Conservation (phyloP, 2,113 vertebrate species). For the Brachypteracias leptosomus region DNA sequence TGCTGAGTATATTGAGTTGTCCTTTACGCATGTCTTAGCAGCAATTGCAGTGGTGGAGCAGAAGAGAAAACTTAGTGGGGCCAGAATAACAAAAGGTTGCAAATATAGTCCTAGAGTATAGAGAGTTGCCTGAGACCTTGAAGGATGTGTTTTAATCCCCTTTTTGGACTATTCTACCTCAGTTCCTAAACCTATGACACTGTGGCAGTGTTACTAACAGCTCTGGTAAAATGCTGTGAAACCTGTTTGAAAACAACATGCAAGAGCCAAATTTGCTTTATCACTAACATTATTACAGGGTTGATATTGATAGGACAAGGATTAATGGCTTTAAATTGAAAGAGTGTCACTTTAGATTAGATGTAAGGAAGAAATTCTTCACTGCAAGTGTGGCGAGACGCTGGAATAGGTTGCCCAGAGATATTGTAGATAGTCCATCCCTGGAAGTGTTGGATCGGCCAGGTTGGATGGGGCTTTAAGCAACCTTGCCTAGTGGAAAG, state of each 20-base stretch:
- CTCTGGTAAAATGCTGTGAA: background rate
- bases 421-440: background rate
- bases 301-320: background rate
- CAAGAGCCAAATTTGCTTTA: background rate
- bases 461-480: background rate
- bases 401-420: background rate
- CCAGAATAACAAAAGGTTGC: background rate
- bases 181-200: background rate
- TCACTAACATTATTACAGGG: background rate
- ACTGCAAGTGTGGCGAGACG: too few species aligned
- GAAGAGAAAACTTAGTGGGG: background rate
- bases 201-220: background rate
- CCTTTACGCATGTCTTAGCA: background rate
- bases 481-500: background rate
- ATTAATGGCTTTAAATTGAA: too few species aligned
- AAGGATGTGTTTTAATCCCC: background rate
- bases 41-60: background rate
- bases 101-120: background rate
- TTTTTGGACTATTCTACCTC: background rate
- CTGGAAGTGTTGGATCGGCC: background rate
- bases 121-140: background rate
- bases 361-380: too few species aligned
- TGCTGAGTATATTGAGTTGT: rapidly evolving
- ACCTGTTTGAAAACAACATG: background rate
- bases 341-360: too few species aligned